Conservation (phyloP, 2,888 invertebrate genomes). For the Callyntrura guangdongensis region DNA sequence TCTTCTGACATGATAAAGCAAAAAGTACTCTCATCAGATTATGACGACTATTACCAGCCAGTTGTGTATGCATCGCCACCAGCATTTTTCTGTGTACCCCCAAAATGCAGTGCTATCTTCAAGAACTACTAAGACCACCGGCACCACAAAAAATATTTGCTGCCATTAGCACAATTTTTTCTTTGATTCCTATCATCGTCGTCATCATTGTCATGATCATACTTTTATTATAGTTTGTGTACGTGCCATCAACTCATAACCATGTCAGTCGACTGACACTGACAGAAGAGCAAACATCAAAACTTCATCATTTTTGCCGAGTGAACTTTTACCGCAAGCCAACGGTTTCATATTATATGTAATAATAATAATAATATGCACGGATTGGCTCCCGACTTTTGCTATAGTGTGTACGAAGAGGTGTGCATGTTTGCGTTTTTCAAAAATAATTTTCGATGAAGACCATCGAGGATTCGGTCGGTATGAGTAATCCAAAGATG, state of each 20-base stretch:
- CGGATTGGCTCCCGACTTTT: too few relatives aligned
- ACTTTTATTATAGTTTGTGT: constrained; percentile 39
- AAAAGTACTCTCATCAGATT: constrained; percentile 48
- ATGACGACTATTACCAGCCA: background rate
- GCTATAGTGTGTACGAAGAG: background rate
- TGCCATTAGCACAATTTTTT: constrained; percentile 41
- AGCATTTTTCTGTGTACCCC: background rate
- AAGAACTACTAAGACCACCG: background rate
- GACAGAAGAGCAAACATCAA: constrained; percentile 43
- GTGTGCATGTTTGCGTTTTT: background rate
- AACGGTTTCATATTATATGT: constrained; percentile 55
- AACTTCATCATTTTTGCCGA: constrained; percentile 38
- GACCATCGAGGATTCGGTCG: background rate
- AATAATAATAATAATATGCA: background rate
- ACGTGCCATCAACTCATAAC: constrained; percentile 42
- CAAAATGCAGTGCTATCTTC: background rate
- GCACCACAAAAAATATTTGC: constrained; percentile 10
- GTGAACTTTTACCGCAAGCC: constrained; percentile 47
- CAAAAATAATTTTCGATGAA: background rate
- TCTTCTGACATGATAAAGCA: constrained; percentile 76
- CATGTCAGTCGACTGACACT: constrained; percentile 39
- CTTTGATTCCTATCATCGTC: constrained; percentile 6
- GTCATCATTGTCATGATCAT: constrained; percentile 17
- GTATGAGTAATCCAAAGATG: background rate
- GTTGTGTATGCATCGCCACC: background rate